Evolutionary conservation across 2,888 invertebrate species (phyloP).

Genomic region (Caenorhabditis virilis): DNA sequence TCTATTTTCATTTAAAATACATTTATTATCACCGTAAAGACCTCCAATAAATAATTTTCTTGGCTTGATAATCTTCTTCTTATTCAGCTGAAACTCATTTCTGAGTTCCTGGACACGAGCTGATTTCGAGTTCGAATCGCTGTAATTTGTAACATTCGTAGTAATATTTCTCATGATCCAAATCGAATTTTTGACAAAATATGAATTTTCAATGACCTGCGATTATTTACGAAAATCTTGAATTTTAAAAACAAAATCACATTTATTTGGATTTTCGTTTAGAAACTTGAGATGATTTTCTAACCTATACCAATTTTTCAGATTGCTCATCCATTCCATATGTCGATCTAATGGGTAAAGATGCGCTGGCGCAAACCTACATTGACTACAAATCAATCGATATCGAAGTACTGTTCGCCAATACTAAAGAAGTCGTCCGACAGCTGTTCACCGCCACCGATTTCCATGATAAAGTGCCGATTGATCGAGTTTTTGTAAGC

Average conservation of each 20-base stretch:
- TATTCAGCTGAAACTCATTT: too few species aligned
- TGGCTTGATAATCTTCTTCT: too few species aligned
- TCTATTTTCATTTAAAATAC: too few species aligned
- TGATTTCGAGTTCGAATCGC: too few species aligned
- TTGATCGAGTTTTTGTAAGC: conserved; percentile 49
- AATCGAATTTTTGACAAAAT: too few species aligned
- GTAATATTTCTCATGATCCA: too few species aligned
- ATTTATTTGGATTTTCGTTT: conserved; percentile 1
- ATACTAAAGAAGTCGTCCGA: conserved; percentile 58
- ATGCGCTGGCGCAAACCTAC: conserved; percentile 50
- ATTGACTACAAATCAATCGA: conserved; percentile 49
- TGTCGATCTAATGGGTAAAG: conserved; percentile 63
- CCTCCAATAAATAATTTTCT: too few species aligned
- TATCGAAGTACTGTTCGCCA: conserved; percentile 55
- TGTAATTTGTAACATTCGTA: too few species aligned
- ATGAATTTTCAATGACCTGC: too few species aligned
- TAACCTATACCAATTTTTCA: conserved; percentile 64
- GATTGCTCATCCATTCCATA: conserved; percentile 69
- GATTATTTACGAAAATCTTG: neutral
- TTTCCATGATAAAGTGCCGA: conserved; percentile 57
- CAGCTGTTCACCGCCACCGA: conserved; percentile 54
- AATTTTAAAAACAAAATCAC: neutral
- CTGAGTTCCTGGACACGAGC: too few species aligned
- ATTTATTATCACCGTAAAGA: too few species aligned
- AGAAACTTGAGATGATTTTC: too few species aligned